phyloP scores from a whole-genome alignment of 2,113 vertebrate genomes.

The Cyphomyrus discorhynchus region DNA sequence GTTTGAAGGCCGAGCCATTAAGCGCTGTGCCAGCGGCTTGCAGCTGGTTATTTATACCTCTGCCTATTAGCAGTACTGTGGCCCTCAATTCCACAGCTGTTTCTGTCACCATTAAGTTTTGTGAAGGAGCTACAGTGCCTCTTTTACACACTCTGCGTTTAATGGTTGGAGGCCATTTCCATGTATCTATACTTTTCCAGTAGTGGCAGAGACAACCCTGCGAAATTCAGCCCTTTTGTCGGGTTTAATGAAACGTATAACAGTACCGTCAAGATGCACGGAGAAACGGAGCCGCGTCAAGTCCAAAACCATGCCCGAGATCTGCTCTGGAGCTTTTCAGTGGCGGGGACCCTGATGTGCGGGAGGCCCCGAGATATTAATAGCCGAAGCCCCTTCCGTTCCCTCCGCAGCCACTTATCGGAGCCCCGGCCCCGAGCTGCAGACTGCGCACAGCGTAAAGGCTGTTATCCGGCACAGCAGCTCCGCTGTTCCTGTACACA shows the following conservation, averaged over 20 bases:
- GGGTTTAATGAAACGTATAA: not conserved
- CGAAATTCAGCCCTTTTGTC: not conserved
- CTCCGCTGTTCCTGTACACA: conserved; percentile 44
- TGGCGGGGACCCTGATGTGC: not conserved
- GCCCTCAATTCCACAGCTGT: not conserved
- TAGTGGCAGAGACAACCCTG: not conserved
- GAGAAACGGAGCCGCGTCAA: not conserved
- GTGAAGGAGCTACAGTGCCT: not conserved
- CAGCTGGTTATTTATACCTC: not conserved
- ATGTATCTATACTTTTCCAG: not conserved
- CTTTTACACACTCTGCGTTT: not conserved
- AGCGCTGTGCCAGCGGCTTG: not conserved
- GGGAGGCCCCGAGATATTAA: not conserved
- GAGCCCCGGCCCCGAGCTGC: not conserved
- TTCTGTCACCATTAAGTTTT: not conserved
- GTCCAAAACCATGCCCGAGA: not conserved
- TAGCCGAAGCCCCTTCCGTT: not conserved
- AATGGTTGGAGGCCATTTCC: not conserved
- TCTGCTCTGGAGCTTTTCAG: not conserved
- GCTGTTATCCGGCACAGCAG: conserved; percentile 54
- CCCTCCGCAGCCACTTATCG: not conserved
- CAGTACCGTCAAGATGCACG: not conserved
- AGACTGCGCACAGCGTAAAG: not conserved
- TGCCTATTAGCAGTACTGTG: not conserved
- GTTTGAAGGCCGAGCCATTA: not conserved